Conservation (phyloP, 1,140 invertebrate genomes). For the Bemisia tabaci region DNA sequence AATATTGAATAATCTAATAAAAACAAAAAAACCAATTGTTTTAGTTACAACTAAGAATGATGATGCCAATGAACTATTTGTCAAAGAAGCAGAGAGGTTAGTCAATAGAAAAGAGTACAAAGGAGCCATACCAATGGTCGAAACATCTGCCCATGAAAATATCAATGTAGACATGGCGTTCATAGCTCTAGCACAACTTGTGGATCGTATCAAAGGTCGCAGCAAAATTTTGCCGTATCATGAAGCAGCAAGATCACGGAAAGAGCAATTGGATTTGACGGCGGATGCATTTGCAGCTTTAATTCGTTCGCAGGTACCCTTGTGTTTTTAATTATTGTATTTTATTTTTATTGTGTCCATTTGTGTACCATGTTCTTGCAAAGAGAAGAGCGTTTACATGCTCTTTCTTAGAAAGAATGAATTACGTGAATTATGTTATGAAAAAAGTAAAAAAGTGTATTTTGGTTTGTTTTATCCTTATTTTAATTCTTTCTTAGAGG, state of each 20-base stretch:
- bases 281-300: conserved; percentile 76
- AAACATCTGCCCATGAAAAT: conserved; percentile 92
- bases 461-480: too few species aligned
- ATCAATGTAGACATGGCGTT: conserved; percentile 94
- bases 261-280: conserved; percentile 76
- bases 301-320: conserved; percentile 58
- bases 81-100: conserved; percentile 79
- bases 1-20: conserved; percentile 70
- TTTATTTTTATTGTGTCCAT: too few species aligned
- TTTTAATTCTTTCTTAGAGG: too few species aligned
- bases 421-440: too few species aligned
- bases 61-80: conserved; percentile 73
- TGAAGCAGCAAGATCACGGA: conserved; percentile 71
- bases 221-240: conserved; percentile 63
- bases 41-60: conserved; percentile 95
- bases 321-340: too few species aligned
- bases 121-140: conserved; percentile 71
- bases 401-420: too few species aligned
- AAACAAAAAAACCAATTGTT: conserved; percentile 90
- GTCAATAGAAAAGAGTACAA: conserved; percentile 86
- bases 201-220: conserved; percentile 59
- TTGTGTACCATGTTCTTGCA: too few species aligned
- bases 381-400: too few species aligned
- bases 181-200: conserved; percentile 78
- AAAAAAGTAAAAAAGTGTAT: too few species aligned